Base-by-base conservation (phyloP, 2,888 invertebrate genomes). In the Agrochola macilenta region DNA sequence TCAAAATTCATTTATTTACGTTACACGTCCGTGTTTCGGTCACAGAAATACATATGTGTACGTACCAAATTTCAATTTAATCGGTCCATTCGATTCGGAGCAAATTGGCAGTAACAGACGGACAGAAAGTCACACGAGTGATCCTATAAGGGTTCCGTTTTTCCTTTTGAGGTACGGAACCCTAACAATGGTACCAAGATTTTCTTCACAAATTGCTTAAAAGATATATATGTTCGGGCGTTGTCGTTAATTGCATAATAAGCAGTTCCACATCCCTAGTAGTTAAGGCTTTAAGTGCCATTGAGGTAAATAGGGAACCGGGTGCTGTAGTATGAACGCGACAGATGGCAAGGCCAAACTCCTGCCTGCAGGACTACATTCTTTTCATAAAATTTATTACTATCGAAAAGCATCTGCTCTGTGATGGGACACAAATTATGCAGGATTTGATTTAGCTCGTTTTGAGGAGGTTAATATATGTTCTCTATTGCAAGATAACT, bases 341-440 rank as follows among this genome's bases (percentile, higher is more conserved):
- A 65, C 77, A 79, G 74, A 63, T 76, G 77, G 82, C 77, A 82
- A 54, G 39, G 52, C 58, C 8, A 49, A 20, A 2, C 14, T 20
- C 49, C 52, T 14, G 12, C 39, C 49, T 14, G 12, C 54, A 74
- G 39, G 20, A 14, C 49, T 63, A 43, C 58, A 76, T 82, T 75
- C 49, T 63, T 64, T 64, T 64, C 30, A 58, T 63, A 61, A 57
- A 35, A 43, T 49, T 11, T 8, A 17, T 49, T 30, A 43, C 60
- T 23, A 26, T 26, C 1, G 43, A 35, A 49, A 81, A 43, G 57
- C 30, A 81, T 64, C 49, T 71, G 66, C 5, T 5, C 12, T 35
- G 4, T 26, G 23, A 26, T 26, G 26, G 17, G 35, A 35, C 30
- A 35, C 30, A 8, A 8, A 43, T 46, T 46, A 71, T 20, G 49